phyloP scores from a whole-genome alignment of 1,140 invertebrate species.

The Tetragonula clypearis region DNA sequence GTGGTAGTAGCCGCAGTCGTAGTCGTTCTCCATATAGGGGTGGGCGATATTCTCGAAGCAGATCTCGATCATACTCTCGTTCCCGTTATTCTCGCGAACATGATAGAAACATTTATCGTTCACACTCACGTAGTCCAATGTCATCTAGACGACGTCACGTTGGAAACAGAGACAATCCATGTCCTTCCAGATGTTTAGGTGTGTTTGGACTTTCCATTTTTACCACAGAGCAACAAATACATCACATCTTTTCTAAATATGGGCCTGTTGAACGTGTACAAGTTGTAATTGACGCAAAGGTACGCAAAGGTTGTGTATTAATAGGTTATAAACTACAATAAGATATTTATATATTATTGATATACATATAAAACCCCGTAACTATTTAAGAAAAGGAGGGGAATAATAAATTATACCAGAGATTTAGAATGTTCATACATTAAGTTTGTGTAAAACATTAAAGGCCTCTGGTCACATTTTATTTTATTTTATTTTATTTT shows the following conservation, averaged over 20 bases:
- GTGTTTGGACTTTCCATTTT: constrained; percentile 97
- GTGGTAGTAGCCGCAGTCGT: constrained; percentile 79
- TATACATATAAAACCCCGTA: constrained; percentile 5
- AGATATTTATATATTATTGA: neutral
- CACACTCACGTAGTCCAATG: constrained; percentile 83
- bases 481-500: constrained; percentile 35
- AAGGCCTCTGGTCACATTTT: constrained; percentile 77
- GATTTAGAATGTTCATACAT: constrained; percentile 77
- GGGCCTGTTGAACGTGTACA: constrained; percentile 96
- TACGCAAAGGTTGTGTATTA: constrained; percentile 80
- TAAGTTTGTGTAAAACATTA: constrained; percentile 71
- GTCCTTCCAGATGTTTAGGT: constrained; percentile 94
- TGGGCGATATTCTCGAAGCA: constrained; percentile 81
- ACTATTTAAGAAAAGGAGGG: constrained; percentile 44
- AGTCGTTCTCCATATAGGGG: constrained; percentile 82
- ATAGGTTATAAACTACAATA: neutral
- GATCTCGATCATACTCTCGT: constrained; percentile 81
- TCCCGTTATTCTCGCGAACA: constrained; percentile 77
- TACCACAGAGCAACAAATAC: constrained; percentile 96
- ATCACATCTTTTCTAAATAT: constrained; percentile 96
- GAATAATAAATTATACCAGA: constrained; percentile 72
- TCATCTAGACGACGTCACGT: constrained; percentile 83
- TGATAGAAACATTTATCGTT: constrained; percentile 75
- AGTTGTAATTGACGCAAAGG: constrained; percentile 97
- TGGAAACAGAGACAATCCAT: constrained; percentile 90